Base-by-base conservation (phyloP, 92 coral and sea anemone genomes). In the Porites divaricata region DNA sequence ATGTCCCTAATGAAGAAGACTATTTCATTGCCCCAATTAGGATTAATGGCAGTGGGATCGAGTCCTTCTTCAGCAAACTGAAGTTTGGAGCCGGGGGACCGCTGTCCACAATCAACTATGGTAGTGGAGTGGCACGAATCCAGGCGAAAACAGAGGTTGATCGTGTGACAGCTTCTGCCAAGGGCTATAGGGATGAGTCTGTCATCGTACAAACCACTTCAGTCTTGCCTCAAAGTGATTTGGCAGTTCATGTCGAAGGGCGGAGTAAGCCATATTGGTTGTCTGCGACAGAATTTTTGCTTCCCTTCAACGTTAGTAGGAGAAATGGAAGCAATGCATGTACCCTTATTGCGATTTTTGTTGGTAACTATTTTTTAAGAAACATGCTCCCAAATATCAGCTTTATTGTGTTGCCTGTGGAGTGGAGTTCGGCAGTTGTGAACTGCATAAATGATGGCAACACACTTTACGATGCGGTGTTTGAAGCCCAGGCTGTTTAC, bases 21-120 rank as follows among this genome's bases (percentile, higher is more conserved):
- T 86, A 86, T 20, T 86, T 85, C 25, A 59, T 86, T 17, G 14
- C 84, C 53, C 80, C 89, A 15, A 62, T 86, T 17, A 58, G 89
- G 35, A 78, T 77, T 23, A 86, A 86, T 78, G 85, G 89, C 50
- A 78, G 84, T 70, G 59, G 73, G 70, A 78, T 70, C 6, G 79
- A 86, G 51, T 78, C 89, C 28, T 14, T 85, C 8, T 85, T 53
- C 26, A 78, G 89, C 26, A 12, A 20, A 2, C 41, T 78, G 28
- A 78, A 77, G 58, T 86, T 69, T 58, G 84, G 84, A 77, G 85
- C 89, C 1, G 85, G 74, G 12, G 85, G 89, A 0, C 67, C 78
- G 21, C 84, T 86, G 4, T 75, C 79, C 20, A 58, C 89, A 1
- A 26, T 70, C 7, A 86, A 78, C 26, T 86, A 86, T 15, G 63